Conservation (phyloP, 2,888 invertebrate genomes). For the Cyclophora albipunctata region DNA sequence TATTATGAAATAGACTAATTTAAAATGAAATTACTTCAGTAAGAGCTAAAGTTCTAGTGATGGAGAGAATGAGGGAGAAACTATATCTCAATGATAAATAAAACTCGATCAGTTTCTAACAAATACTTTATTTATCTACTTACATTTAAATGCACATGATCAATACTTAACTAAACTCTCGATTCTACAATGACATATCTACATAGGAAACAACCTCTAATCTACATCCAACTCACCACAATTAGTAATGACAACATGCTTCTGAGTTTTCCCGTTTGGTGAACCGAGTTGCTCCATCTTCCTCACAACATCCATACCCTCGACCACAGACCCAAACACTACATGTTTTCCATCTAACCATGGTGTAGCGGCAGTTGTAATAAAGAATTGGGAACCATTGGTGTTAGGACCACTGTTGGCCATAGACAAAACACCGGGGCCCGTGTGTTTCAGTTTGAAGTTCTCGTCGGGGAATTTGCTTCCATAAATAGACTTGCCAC, state of each 20-base stretch:
- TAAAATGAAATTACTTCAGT: too few relatives aligned
- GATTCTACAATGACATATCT: too few relatives aligned
- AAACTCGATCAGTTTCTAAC: too few relatives aligned
- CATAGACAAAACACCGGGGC: slow-evolving; percentile 93
- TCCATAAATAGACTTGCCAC: slow-evolving; percentile 97
- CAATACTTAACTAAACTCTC: too few relatives aligned
- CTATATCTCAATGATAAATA: too few relatives aligned
- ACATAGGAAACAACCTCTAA: slow-evolving; percentile 1
- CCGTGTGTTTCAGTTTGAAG: slow-evolving; percentile 93
- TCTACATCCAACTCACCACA: slow-evolving; percentile 83
- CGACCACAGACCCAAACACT: slow-evolving; percentile 93
- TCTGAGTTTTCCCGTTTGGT: slow-evolving; percentile 88
- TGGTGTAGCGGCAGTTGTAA: slow-evolving; percentile 92
- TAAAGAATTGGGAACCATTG: slow-evolving; percentile 98
- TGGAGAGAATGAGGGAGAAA: too few relatives aligned
- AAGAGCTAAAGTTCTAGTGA: too few relatives aligned
- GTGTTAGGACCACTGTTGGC: slow-evolving; percentile 97
- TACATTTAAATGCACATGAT: too few relatives aligned
- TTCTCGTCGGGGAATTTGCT: slow-evolving; percentile 96
- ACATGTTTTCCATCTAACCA: slow-evolving; percentile 98
- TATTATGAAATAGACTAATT: too few relatives aligned
- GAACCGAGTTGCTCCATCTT: slow-evolving; percentile 88
- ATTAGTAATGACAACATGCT: slow-evolving; percentile 86
- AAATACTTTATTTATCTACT: too few relatives aligned
- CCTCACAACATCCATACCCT: slow-evolving; percentile 93